Conservation (phyloP, 1,140 invertebrate genomes). For the Arion vulgaris region DNA sequence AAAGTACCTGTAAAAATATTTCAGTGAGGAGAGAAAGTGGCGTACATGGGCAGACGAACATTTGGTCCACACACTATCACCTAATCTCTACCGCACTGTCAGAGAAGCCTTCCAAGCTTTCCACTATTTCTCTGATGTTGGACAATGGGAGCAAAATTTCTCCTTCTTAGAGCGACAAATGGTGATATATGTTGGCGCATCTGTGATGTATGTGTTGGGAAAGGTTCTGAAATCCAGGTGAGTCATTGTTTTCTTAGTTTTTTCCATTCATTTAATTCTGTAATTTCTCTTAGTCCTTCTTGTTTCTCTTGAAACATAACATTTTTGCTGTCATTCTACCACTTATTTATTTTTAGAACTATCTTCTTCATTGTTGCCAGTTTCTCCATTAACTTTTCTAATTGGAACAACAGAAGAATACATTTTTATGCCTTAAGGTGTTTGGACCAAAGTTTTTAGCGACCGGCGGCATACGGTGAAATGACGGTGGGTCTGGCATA, state of each 20-base stretch:
- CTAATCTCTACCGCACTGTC: constrained; percentile 94
- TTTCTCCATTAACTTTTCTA: too few relatives aligned
- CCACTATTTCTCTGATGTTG: constrained; percentile 77
- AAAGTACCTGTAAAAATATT: too few relatives aligned
- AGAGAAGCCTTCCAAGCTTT: constrained; percentile 79
- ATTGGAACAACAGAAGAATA: too few relatives aligned
- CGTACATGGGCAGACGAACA: constrained; percentile 93
- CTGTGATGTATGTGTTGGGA: constrained; percentile 93
- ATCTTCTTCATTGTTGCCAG: too few relatives aligned
- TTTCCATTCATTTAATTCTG: too few relatives aligned
- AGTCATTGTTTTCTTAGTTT: neutral
- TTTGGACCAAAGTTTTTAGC: too few relatives aligned
- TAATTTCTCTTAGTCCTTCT: too few relatives aligned
- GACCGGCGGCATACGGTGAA: too few relatives aligned
- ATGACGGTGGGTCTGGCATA: too few relatives aligned
- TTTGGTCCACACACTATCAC: constrained; percentile 93
- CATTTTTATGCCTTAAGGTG: too few relatives aligned
- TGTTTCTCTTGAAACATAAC: neutral
- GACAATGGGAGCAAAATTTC: constrained; percentile 93
- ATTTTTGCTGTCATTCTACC: too few relatives aligned
- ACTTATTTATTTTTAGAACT: too few relatives aligned
- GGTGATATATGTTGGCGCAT: constrained; percentile 94
- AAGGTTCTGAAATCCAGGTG: constrained; percentile 90
- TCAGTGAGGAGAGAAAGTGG: constrained; percentile 93
- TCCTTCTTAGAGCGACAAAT: constrained; percentile 85